These are phyloP conservation scores for Drosophila testacea DNA, from an alignment of 2,888 invertebrate genomes.

Conservation along the genomic window DNA sequence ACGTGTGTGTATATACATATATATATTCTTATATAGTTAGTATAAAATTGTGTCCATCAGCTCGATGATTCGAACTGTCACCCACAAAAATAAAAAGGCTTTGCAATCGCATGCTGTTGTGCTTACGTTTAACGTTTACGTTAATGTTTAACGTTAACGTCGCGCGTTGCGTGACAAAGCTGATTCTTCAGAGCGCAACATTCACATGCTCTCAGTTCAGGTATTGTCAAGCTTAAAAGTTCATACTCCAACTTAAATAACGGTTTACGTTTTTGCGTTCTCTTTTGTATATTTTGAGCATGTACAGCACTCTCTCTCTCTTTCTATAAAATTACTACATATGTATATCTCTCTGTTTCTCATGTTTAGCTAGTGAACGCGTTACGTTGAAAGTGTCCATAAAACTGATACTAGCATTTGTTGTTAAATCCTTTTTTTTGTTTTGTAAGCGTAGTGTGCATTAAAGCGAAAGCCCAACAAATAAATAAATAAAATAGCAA, in stretches of 20 bases:
- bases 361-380: constrained; percentile 75
- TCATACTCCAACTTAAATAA: constrained; percentile 35
- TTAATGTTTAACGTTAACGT: constrained; percentile 28
- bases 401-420: constrained; percentile 71
- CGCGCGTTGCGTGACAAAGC: constrained; percentile 39
- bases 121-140: constrained; percentile 46
- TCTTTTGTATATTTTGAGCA: constrained; percentile 74
- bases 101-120: constrained; percentile 61
- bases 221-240: constrained; percentile 29
- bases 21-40: constrained; percentile 19
- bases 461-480: constrained; percentile 72
- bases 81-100: constrained; percentile 37
- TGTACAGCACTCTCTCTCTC: constrained; percentile 65
- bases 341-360: constrained; percentile 47
- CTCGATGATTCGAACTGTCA: constrained; percentile 57
- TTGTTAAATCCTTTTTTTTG: constrained; percentile 43
- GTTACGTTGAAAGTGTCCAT: constrained; percentile 65
- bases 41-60: constrained; percentile 43
- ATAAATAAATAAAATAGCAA: constrained; percentile 79
- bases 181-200: constrained; percentile 40
- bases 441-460: constrained; percentile 78
- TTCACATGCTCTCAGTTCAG: constrained; percentile 32
- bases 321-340: constrained; percentile 40
- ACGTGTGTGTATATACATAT: constrained; percentile 33
- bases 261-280: constrained; percentile 56